phyloP scores from a whole-genome alignment of 2,113 vertebrate species.

The Pedionomus torquatus region DNA sequence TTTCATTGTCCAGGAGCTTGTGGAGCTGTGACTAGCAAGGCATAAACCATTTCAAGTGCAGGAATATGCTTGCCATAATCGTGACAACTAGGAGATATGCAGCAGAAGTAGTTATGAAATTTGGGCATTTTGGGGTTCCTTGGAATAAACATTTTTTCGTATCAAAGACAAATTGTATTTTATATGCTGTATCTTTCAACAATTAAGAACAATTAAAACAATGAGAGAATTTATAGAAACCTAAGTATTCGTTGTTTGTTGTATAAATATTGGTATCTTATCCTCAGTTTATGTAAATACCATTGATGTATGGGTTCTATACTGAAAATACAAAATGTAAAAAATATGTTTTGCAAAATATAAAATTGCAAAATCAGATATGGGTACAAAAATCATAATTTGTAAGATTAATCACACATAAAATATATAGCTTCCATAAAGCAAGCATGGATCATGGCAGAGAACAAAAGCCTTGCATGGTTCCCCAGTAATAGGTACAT shows the following conservation, averaged over 20 bases:
- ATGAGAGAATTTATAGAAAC: not conserved
- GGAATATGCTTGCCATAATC: not conserved
- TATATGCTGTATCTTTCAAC: not conserved
- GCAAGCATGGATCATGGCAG: not conserved
- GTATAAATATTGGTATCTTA: not conserved
- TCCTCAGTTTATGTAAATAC: not conserved
- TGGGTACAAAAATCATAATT: not conserved
- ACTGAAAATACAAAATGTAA: not conserved
- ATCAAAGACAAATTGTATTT: not conserved
- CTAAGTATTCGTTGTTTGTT: not conserved
- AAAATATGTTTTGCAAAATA: not conserved
- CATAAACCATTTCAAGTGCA: not conserved
- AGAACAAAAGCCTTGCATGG: not conserved
- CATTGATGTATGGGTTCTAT: not conserved
- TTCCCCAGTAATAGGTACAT: not conserved
- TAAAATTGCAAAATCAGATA: fast-evolving
- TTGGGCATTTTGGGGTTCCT: not conserved
- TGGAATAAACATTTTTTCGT: not conserved
- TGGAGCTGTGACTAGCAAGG: not conserved
- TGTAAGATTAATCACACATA: not conserved
- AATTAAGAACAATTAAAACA: not conserved
- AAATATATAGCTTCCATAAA: not conserved
- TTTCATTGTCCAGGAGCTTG: not conserved
- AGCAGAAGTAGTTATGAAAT: not conserved
- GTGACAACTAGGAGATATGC: not conserved